Base-by-base conservation (phyloP, 2,888 invertebrate species). In the Isoperla grammatica region DNA sequence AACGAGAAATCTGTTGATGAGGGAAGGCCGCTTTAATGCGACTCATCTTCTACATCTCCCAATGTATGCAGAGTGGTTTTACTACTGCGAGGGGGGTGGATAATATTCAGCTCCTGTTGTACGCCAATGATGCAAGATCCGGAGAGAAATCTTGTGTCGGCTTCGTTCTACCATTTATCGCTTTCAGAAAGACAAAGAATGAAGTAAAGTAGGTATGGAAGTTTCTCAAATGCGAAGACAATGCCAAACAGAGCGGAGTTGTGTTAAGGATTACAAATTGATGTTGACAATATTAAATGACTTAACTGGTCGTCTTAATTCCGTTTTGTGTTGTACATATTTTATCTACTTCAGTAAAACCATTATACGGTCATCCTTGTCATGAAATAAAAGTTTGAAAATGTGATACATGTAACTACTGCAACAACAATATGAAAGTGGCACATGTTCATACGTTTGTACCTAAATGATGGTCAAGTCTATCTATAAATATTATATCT, bases 1-100 rank as follows among this genome's bases (percentile, higher is more conserved):
- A 22, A 22, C 19, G 22, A 50, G 29, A 35, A 50, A 29, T 29
- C 29, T 35, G 23, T 20, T 22, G 49, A 50, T 50, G 49, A 50
- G 29, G 12, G 15, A n/a, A 23, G 22, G 15, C 15, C 29, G 35
- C 15, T 15, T 50, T 35, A 50, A 50, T 13, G 49, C 49, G 29
- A 29, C 29, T 50, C 35, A 29, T 50, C 49, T 29, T 29, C 49
- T 29, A 15, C 15, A 23, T n/a, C 49, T 50, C n/a, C 29, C 22
- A 35, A 35, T 50, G 49, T 35, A 50, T 50, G 35, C 49, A 23
- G 49, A 50, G 49, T 50, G 49, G 49, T 50, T 50, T 35, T 35
- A 50, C 35, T 22, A 23, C n/a, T n/a, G 35, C 29, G 35, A 9
- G 45, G 9, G 22, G 46, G 17, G 15, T 4, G 46, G 46, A 46